Evolutionary conservation across 2,113 vertebrate genomes (phyloP).

Genomic region (Anoplopoma fimbria): DNA sequence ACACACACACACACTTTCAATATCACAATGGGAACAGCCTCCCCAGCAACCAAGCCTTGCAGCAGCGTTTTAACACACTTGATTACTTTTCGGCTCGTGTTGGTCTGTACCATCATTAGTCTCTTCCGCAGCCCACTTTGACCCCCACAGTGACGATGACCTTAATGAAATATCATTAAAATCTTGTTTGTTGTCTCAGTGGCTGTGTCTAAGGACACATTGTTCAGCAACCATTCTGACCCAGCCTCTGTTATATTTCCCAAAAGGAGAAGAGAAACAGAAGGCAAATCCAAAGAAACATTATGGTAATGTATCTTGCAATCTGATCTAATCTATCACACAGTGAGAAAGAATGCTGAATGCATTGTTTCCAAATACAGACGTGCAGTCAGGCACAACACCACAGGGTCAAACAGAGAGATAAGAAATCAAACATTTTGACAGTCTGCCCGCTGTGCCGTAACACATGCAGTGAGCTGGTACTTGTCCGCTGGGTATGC

Average conservation of each 20-base stretch:
- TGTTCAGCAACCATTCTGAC: not conserved
- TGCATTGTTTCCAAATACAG: constrained; percentile 25
- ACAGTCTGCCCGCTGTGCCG: constrained; percentile 55
- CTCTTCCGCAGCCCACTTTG: constrained; percentile 35
- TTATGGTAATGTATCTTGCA: not conserved
- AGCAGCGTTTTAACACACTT: constrained; percentile 65
- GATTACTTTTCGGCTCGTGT: constrained; percentile 53
- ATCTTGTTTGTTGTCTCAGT: constrained; percentile 21
- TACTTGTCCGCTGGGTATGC: constrained; percentile 42
- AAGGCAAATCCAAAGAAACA: not conserved
- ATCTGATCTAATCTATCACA: constrained; percentile 29
- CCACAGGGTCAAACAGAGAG: constrained; percentile 51
- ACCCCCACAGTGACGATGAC: constrained; percentile 48
- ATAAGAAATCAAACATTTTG: constrained; percentile 64
- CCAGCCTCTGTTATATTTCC: not conserved
- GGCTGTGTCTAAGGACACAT: constrained; percentile 7
- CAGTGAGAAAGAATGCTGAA: constrained; percentile 29
- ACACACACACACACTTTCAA: constrained; percentile 49
- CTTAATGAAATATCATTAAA: constrained; percentile 57
- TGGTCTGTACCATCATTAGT: constrained; percentile 58
- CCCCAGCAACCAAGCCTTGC: constrained; percentile 44
- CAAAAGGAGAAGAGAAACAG: not conserved
- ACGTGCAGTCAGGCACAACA: constrained; percentile 31
- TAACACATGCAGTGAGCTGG: constrained; percentile 46
- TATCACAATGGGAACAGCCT: constrained; percentile 59